Conservation (phyloP, 2,797 vertebrate genomes). For the Leucoraja ocellata region DNA sequence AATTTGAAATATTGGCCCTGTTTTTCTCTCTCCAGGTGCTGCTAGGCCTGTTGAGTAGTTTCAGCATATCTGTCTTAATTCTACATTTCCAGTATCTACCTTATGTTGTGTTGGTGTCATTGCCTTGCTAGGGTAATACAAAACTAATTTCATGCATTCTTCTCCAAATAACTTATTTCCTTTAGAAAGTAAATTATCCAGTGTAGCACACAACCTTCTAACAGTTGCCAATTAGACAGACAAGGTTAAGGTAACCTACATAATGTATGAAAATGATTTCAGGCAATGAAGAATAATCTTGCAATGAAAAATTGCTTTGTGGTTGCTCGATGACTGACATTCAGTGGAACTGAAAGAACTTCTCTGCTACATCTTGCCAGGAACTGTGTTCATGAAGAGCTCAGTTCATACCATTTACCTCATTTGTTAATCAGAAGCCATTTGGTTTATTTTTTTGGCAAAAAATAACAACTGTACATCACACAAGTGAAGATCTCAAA, state of each 20-base stretch:
- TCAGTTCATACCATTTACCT: background rate
- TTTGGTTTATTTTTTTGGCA: background rate
- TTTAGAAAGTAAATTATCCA: background rate
- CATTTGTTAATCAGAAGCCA: background rate
- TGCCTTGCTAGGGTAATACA: background rate
- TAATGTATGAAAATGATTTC: background rate
- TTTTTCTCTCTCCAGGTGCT: too few species aligned
- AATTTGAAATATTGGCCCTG: too few species aligned
- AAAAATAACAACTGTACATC: background rate
- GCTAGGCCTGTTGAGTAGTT: too few species aligned
- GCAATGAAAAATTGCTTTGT: conserved; percentile 8
- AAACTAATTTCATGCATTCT: background rate
- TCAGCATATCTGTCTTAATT: too few species aligned
- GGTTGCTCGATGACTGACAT: conserved; percentile 8
- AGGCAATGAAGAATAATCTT: conserved; percentile 23
- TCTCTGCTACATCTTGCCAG: background rate
- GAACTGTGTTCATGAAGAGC: background rate
- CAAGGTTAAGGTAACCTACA: background rate
- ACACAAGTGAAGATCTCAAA: background rate
- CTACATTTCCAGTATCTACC: too few species aligned
- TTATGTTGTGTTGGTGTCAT: background rate
- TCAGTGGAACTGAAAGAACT: background rate
- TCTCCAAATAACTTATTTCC: background rate
- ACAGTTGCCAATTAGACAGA: conserved; percentile 14
- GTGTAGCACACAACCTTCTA: background rate